These are phyloP conservation scores for Vollenhovia emeryi DNA, from an alignment of 1,140 invertebrate genomes.

Conservation along the genomic window DNA sequence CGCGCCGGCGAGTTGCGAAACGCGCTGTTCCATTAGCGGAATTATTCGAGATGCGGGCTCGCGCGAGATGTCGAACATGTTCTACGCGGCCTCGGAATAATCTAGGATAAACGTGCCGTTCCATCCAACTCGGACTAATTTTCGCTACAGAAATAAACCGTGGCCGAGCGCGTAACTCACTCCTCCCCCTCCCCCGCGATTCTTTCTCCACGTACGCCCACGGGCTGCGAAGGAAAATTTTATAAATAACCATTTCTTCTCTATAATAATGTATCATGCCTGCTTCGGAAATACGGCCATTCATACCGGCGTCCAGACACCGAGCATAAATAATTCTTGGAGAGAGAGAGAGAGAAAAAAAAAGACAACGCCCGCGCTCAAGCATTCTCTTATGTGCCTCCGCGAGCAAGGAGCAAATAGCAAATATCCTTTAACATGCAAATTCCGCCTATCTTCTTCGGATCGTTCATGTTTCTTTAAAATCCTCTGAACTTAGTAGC, in stretches of 20 bases:
- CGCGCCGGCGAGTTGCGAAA: constrained; percentile 12
- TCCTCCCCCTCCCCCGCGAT: neutral
- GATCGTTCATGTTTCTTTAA: constrained; percentile 14
- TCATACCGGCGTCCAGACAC: neutral
- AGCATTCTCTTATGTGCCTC: neutral
- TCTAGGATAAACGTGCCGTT: neutral
- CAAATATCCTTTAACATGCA: constrained; percentile 27
- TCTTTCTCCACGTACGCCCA: neutral
- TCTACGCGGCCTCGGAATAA: constrained; percentile 11
- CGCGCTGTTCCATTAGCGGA: constrained; percentile 4
- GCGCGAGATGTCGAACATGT: neutral
- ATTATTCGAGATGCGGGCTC: constrained; percentile 44
- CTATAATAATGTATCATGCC: neutral
- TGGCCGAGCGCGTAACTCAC: neutral
- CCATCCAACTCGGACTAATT: neutral
- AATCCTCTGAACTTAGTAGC: neutral
- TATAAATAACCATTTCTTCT: constrained; percentile 38
- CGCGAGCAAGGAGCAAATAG: neutral
- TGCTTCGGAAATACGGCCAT: neutral
- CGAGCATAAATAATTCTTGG: constrained; percentile 2
- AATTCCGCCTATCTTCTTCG: neutral
- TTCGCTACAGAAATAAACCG: neutral
- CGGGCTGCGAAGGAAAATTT: neutral
- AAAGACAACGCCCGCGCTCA: neutral
- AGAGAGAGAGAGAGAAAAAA: no score